Base-by-base conservation (phyloP, 1,140 invertebrate genomes). In the Cydia strobilella region DNA sequence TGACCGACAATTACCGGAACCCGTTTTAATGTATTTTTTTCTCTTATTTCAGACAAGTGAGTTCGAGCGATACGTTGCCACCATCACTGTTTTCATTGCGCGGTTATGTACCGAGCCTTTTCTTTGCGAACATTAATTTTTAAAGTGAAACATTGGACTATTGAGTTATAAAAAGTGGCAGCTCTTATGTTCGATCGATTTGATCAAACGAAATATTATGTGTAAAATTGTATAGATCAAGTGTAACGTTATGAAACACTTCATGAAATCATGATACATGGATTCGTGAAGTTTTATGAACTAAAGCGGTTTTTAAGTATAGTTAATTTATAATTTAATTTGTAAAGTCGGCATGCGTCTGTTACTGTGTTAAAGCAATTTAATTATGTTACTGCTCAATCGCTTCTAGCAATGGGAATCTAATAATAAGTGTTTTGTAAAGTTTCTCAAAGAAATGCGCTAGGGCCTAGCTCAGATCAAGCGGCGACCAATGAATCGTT, bases 331-430 rank as follows among this genome's bases (percentile, higher is more conserved):
- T 59, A 23, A 59, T 59, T 59, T 23, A 10, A 23, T 23, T n/a
- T 59, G 6, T 9, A 23, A 42, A 18, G n/a, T 18, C 7, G 35
- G 65, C 65, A 31, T 10, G 12, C 15, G 65, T 12, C 31, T 39
- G 65, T 69, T 69, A 39, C 23, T 3, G 31, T 10, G 65, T 69
- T 69, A 18, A 69, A 39, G 15, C 65, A 39, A n/a, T 69, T n/a
- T 69, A 69, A 69, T 69, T 69, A 69, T 69, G 65, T 69, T 69
- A 69, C 72, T 54, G 72, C 72, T 73, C 72, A 73, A 51, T 18
- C 42, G 72, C 42, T 54, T 73, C 31, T 69, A 69, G 35, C 31
- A 69, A 69, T 69, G n/a, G 54, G 31, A 69, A 69, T 18, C 31
- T 69, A 69, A 69, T 69, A 2, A 59, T 39, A 69, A 42, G 35